Conservation (phyloP, 2,888 invertebrate species). For the Nineta flava region DNA sequence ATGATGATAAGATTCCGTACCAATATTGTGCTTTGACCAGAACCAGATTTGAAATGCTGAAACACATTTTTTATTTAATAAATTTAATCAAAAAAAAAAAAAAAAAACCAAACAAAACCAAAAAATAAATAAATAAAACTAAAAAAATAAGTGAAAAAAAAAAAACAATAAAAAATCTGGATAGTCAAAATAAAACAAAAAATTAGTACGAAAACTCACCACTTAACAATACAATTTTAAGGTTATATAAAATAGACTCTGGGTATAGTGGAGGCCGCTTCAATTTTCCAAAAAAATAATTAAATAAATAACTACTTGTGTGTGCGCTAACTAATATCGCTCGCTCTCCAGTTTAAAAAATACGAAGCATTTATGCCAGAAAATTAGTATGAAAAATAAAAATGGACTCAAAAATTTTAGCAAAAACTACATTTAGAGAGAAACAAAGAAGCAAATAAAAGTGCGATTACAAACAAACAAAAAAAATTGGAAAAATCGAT, state of each 20-base stretch:
- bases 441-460: too few relatives aligned
- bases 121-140: background rate
- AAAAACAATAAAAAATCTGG: background rate
- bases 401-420: constrained; percentile 3
- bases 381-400: constrained; percentile 2
- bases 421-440: too few relatives aligned
- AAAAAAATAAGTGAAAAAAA: background rate
- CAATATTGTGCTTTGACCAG: background rate
- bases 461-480: too few relatives aligned
- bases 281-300: background rate
- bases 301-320: background rate
- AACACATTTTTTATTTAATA: background rate
- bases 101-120: too few relatives aligned
- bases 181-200: constrained; percentile 1
- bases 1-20: background rate
- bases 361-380: background rate
- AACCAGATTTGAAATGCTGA: constrained; percentile 3
- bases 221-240: background rate
- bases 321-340: background rate
- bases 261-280: constrained; percentile 8
- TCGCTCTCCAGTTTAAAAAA: too few relatives aligned
- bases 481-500: constrained; percentile 1
- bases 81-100: background rate
- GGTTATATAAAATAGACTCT: background rate
- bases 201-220: constrained; percentile 5